phyloP scores from a whole-genome alignment of 2,888 invertebrate species.

The Calameuta idolon region DNA sequence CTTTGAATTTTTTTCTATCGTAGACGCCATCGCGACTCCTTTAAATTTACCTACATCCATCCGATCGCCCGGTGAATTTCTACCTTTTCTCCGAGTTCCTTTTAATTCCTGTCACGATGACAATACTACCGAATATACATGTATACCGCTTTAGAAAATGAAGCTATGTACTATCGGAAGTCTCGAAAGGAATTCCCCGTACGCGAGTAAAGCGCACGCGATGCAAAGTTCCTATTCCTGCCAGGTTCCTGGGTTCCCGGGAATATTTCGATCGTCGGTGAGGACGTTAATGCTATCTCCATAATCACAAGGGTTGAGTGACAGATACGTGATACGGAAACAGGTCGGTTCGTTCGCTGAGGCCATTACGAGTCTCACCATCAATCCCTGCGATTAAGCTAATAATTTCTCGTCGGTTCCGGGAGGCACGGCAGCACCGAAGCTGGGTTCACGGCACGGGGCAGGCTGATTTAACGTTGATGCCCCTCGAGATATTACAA shows the following conservation, averaged over 20 bases:
- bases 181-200: background rate
- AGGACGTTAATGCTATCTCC: slow-evolving; percentile 39
- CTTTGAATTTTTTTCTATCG: background rate
- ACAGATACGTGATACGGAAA: slow-evolving; percentile 40
- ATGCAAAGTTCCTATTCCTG: background rate
- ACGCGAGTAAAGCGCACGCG: background rate
- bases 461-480: slow-evolving; percentile 16
- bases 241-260: no score
- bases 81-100: background rate
- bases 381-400: slow-evolving; percentile 46
- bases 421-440: slow-evolving; percentile 21
- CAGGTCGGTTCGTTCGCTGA: slow-evolving; percentile 33
- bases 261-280: background rate
- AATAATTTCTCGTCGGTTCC: slow-evolving; percentile 38
- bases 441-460: slow-evolving; percentile 31
- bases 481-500: slow-evolving; percentile 17
- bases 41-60: background rate
- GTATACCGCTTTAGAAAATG: background rate
- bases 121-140: background rate
- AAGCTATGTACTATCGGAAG: background rate
- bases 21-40: background rate
- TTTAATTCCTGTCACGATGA: background rate
- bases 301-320: slow-evolving; percentile 29
- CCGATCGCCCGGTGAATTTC: background rate
- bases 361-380: slow-evolving; percentile 36